Percentiles rank a stretch among this genome's conserved stretches.
phyloP scores from a whole-genome alignment of 35 echinoderm and acorn worm species.

The Stichopus chloronotus region DNA sequence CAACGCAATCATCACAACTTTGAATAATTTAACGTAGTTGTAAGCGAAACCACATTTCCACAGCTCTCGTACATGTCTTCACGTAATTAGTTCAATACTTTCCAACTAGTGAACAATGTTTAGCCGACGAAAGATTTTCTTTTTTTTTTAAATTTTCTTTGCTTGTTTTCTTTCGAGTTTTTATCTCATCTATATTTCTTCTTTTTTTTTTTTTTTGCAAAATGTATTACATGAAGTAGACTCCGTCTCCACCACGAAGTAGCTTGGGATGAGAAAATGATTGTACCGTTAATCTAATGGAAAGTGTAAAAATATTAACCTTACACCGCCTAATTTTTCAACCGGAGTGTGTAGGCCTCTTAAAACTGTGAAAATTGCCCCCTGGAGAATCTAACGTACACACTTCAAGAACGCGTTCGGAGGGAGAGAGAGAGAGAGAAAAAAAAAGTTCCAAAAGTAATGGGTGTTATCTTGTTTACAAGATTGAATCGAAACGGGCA shows the following conservation, averaged over 20 bases:
- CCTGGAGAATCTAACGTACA: conserved; percentile 14
- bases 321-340: conserved; percentile 9
- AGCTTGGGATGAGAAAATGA: not conserved
- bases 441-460: not conserved
- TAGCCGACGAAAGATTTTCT: too few relatives aligned
- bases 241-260: not conserved
- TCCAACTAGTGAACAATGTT: too few relatives aligned
- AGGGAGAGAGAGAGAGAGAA: too few relatives aligned
- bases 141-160: too few relatives aligned
- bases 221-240: not conserved
- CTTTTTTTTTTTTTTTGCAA: too few relatives aligned
- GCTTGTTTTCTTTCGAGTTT: too few relatives aligned
- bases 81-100: too few relatives aligned
- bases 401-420: not conserved
- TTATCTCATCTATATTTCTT: too few relatives aligned
- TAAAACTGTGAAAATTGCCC: conserved; percentile 35
- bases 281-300: not conserved
- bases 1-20: too few relatives aligned
- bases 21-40: too few relatives aligned
- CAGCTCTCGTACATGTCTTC: too few relatives aligned
- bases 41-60: too few relatives aligned
- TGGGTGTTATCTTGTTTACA: not conserved
- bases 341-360: not conserved
- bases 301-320: conserved; percentile 37
- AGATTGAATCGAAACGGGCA: conserved; percentile 1